phyloP scores from a whole-genome alignment of 2,888 invertebrate genomes.

The Drosophila borealis region DNA sequence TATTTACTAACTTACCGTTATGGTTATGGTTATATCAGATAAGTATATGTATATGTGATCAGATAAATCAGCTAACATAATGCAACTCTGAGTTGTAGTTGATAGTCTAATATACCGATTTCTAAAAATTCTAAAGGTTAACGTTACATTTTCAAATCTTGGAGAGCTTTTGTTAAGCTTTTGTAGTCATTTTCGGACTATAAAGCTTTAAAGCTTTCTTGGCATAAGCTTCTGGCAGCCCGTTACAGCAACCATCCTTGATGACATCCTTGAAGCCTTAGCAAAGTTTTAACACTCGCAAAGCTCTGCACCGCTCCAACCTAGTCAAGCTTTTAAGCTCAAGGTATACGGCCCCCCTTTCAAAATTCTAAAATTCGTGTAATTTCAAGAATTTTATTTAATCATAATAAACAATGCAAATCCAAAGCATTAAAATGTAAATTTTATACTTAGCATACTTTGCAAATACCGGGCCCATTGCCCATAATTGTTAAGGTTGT shows the following conservation, averaged over 20 bases:
- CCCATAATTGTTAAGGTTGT: constrained; percentile 27
- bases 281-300: not conserved
- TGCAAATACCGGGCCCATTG: constrained; percentile 38
- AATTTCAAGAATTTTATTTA: constrained; percentile 52
- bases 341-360: too few relatives aligned
- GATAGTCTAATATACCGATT: too few relatives aligned
- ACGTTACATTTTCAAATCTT: not conserved
- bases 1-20: not conserved
- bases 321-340: not conserved
- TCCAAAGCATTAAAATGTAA: constrained; percentile 75
- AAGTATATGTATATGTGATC: not conserved
- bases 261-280: not conserved
- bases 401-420: constrained; percentile 73
- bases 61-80: not conserved
- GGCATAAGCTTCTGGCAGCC: not conserved
- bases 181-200: too few relatives aligned
- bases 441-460: constrained; percentile 47
- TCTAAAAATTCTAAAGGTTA: not conserved
- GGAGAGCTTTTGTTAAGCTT: constrained; percentile 10
- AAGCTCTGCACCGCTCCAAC: not conserved
- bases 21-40: not conserved
- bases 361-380: not conserved
- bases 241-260: not conserved
- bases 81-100: too few relatives aligned
- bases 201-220: not conserved